Conservation (phyloP, 2,797 vertebrate genomes). For the Mormyrops attenuatus region DNA sequence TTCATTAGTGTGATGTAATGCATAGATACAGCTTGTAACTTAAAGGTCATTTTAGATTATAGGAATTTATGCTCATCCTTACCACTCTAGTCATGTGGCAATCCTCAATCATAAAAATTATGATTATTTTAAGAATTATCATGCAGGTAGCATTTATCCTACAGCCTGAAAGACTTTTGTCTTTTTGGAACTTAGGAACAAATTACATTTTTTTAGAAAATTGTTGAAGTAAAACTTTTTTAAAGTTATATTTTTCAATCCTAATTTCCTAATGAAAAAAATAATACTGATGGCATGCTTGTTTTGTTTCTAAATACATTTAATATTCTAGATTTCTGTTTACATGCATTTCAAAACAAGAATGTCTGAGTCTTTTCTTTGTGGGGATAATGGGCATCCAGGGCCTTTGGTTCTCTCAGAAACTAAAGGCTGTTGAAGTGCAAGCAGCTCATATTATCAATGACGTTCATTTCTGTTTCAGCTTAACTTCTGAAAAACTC, state of each 20-base stretch:
- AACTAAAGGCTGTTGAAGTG: background rate
- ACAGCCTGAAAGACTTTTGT: background rate
- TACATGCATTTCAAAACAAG: background rate
- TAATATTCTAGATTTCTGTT: background rate
- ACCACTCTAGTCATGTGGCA: background rate
- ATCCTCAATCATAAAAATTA: background rate
- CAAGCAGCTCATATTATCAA: background rate
- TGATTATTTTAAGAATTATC: background rate
- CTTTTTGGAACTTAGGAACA: background rate
- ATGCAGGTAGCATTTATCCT: background rate
- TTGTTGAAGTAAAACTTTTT: background rate
- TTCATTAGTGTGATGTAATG: background rate
- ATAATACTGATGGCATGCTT: background rate
- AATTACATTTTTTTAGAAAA: background rate
- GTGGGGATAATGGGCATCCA: background rate
- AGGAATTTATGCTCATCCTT: background rate
- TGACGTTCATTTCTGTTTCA: background rate
- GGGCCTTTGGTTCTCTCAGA: background rate
- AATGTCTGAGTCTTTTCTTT: background rate
- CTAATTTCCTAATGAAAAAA: background rate
- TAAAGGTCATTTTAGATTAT: background rate
- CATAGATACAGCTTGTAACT: background rate
- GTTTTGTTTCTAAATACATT: background rate
- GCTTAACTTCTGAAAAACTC: background rate
- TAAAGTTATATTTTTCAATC: background rate